These are phyloP conservation scores for Zoroaster sp. DNA, from an alignment of 53 echinoderm and acorn worm genomes.

Conservation along the genomic window DNA sequence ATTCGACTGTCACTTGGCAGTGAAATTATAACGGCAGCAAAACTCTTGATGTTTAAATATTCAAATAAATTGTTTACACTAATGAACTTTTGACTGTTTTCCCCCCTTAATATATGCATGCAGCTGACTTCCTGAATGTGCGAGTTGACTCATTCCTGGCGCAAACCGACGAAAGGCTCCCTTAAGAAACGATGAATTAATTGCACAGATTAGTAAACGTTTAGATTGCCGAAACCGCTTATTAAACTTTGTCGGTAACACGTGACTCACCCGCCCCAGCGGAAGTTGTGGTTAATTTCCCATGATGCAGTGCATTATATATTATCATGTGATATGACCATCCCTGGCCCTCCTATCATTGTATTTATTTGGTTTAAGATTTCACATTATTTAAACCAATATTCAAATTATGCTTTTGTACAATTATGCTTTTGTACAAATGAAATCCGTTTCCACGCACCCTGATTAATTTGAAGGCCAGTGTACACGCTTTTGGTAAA, in stretches of 20 bases:
- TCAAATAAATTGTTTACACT: neutral
- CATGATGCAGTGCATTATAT: neutral
- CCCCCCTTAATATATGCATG: no score
- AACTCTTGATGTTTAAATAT: neutral
- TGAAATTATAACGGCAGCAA: neutral
- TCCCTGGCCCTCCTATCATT: no score
- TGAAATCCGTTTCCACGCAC: no score
- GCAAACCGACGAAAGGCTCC: no score
- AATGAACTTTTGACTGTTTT: neutral
- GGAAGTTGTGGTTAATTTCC: constrained; percentile 43
- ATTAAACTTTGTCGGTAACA: constrained; percentile 53
- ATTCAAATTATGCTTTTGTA: no score
- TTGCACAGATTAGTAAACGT: neutral
- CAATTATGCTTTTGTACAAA: no score
- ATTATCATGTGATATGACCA: constrained; percentile 8
- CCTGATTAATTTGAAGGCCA: no score
- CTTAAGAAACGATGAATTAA: neutral
- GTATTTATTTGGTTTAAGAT: no score
- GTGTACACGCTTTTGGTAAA: no score
- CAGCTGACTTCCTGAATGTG: neutral
- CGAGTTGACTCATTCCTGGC: neutral
- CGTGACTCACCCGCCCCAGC: constrained; percentile 30
- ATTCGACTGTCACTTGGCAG: no score
- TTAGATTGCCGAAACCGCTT: neutral
- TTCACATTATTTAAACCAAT: no score